These are phyloP conservation scores for Elephantulus edwardii DNA, from an alignment of 2,113 vertebrate species.

Conservation along the genomic window DNA sequence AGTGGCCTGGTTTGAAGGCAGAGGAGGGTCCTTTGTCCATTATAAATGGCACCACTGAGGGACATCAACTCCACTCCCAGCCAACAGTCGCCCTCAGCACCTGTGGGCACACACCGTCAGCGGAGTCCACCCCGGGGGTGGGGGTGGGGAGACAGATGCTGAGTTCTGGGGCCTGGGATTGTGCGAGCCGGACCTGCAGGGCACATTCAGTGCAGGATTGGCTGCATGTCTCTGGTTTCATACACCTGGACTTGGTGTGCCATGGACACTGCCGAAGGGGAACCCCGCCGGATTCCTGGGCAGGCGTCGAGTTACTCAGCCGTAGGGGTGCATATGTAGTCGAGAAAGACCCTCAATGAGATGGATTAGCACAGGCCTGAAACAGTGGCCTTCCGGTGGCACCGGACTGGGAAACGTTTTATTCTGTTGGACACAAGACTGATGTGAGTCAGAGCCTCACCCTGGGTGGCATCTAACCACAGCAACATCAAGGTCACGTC, in stretches of 20 bases:
- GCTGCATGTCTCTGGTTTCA: no score
- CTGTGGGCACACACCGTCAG: no score
- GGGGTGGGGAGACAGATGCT: no score
- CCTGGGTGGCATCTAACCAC: neutral
- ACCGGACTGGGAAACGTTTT: no score
- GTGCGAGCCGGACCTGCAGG: neutral
- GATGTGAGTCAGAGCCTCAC: no score
- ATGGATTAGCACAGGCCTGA: neutral
- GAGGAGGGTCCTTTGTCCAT: neutral
- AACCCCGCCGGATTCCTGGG: neutral
- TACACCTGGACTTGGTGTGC: neutral
- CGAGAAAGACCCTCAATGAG: neutral
- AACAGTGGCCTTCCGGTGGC: no score
- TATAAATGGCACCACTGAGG: no score
- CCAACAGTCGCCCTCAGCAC: no score
- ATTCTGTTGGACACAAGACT: no score
- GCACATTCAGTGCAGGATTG: neutral
- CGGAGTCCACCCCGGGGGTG: neutral
- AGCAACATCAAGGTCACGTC: neutral
- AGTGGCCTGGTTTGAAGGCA: neutral
- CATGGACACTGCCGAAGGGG: no score
- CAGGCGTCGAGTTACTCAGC: no score
- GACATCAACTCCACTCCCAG: neutral
- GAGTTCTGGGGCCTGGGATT: neutral
- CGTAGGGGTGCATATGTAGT: neutral